Conservation (phyloP, 1,140 invertebrate genomes). For the Cryptotermes secundus region DNA sequence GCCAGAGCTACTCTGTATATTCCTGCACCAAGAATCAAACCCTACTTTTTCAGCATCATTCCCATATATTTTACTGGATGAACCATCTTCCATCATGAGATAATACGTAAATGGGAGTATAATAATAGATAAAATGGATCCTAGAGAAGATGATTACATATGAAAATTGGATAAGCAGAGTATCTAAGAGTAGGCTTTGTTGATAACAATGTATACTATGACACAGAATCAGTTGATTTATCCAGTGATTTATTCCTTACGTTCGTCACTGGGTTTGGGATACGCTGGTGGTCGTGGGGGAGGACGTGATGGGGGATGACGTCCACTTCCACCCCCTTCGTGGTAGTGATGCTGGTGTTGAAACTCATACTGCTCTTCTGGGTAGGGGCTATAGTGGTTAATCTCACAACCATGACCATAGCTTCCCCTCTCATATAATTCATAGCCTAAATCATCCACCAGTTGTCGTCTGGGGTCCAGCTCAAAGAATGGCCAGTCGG, state of each 20-base stretch:
- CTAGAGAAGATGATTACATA: too few species aligned
- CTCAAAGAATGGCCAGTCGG: conserved; percentile 65
- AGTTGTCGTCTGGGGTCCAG: conserved; percentile 59
- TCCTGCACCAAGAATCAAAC: too few species aligned
- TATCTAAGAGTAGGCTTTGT: too few species aligned
- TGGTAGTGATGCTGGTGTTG: neutral
- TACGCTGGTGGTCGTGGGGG: neutral
- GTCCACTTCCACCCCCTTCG: neutral
- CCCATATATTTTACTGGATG: too few species aligned
- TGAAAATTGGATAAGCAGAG: too few species aligned
- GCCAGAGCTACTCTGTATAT: too few species aligned
- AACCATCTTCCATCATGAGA: too few species aligned
- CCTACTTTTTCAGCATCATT: too few species aligned
- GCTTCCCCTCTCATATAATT: conserved; percentile 74
- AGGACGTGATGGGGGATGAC: neutral
- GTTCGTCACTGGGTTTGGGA: neutral
- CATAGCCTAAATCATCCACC: conserved; percentile 60
- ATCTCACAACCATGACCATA: conserved; percentile 76
- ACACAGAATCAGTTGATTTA: too few species aligned
- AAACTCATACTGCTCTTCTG: neutral
- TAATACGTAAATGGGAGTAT: too few species aligned
- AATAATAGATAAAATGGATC: too few species aligned
- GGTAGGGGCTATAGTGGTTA: conserved; percentile 43
- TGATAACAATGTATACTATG: too few species aligned
- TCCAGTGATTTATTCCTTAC: neutral